Base-by-base conservation (phyloP, 2,888 invertebrate genomes). In the Drosophila austrosaltans region DNA sequence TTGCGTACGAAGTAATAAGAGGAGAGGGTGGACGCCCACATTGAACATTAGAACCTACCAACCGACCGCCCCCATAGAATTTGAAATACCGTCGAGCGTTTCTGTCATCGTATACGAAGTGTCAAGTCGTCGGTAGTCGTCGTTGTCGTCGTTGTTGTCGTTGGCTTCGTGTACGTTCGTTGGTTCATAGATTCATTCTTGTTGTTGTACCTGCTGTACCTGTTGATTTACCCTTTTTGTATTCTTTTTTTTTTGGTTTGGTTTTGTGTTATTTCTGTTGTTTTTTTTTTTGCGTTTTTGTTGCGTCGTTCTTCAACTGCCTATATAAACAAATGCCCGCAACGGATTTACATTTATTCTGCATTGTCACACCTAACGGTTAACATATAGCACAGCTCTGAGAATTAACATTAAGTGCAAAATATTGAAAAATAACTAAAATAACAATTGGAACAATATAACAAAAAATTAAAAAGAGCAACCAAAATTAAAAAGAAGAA, bases 301-400 rank as follows among this genome's bases (percentile, higher is more conserved):
- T 66, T 72, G 66, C 68, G 79, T 67, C 70, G 70, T 61, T 65
- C 70, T 63, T 66, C 58, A 61, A 72, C 67, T 66, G 78, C 76
- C 84, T 85, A 89, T 85, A 87, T 75, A 85, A 85, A 76, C 80
- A 84, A 89, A 87, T 74, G 85, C 66, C 63, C 76, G 58, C 82
- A 64, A 69, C 78, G 82, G 85, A 84, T 76, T 84, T 87, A 80
- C 82, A 82, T 89, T 89, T 89, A 85, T 89, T 85, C 82, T 72
- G 77, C 74, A 75, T 66, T 84, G 78, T 79, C 73, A 75, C 87
- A 76, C 63, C 87, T 74, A 81, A 87, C 87, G 75, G 76, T 75
- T 73, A 79, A 72, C 48, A 48, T 48, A 48, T 25, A 48, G 48
- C 48, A 48, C 48, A 48, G 48, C 48, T 22, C 22, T 2, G 25